A percentile compares a stretch with the other conserved stretches of the same genome.
Conservation (phyloP, 2,888 invertebrate species). For the Scaptomyza tumidula region DNA sequence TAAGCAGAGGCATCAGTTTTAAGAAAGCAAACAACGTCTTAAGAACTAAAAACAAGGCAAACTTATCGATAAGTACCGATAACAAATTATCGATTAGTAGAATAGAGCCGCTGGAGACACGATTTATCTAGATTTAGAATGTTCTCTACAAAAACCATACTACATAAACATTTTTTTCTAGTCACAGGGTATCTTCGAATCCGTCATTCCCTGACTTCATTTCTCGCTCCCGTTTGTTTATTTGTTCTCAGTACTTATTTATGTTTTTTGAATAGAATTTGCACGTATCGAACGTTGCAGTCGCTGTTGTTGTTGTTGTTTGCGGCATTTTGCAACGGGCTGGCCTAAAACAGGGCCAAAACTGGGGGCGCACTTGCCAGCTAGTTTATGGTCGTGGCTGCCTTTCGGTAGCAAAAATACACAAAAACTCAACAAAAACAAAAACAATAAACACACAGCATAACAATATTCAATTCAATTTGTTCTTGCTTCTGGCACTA, state of each 20-base stretch:
- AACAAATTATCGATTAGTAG: too few species aligned
- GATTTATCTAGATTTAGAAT: too few species aligned
- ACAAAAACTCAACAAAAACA: constrained; percentile 24
- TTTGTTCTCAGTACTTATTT: constrained; percentile 38
- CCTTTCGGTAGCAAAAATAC: constrained; percentile 53
- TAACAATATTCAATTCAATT: constrained; percentile 65
- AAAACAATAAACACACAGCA: constrained; percentile 18
- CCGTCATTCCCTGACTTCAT: neutral
- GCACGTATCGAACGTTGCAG: constrained; percentile 63
- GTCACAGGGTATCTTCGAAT: neutral
- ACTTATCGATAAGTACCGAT: neutral
- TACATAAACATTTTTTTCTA: too few species aligned
- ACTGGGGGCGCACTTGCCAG: constrained; percentile 29
- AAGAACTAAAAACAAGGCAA: too few species aligned
- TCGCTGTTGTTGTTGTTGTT: constrained; percentile 14
- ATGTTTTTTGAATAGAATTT: constrained; percentile 64
- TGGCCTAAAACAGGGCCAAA: constrained; percentile 38
- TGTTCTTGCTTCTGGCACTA: constrained; percentile 33
- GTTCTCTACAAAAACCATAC: neutral
- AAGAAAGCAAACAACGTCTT: too few species aligned
- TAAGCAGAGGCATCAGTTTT: too few species aligned
- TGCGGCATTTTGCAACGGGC: constrained; percentile 70
- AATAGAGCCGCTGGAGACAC: too few species aligned
- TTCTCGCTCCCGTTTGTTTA: constrained; percentile 16
- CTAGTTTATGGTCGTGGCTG: constrained; percentile 58